A percentile compares a stretch with the other conserved stretches of the same genome.
These are phyloP conservation scores for Prunella himalayana DNA, from an alignment of 2,113 vertebrate genomes.

Conservation along the genomic window DNA sequence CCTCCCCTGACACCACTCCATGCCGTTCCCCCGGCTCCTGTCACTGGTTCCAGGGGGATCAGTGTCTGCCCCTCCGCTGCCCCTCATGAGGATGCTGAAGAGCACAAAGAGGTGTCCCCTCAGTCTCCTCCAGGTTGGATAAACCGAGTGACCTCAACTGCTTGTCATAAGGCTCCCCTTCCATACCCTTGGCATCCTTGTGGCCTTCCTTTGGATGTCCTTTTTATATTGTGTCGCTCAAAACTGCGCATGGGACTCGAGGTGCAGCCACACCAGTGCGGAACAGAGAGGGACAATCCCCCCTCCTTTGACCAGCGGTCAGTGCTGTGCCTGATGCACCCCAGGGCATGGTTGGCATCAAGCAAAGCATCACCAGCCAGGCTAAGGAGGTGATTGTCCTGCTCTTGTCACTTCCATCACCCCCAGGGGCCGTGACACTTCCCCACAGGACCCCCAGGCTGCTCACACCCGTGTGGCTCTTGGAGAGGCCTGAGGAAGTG, in stretches of 20 bases:
- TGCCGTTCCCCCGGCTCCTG: background rate
- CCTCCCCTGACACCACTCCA: too few species aligned
- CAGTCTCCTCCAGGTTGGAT: background rate
- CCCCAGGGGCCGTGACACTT: background rate
- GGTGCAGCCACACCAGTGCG: rapidly evolving
- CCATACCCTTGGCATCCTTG: too few species aligned
- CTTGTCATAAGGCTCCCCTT: background rate
- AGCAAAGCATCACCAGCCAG: background rate
- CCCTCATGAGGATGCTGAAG: background rate
- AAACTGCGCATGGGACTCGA: background rate
- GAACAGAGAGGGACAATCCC: background rate
- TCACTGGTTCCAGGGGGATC: background rate
- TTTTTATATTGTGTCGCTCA: background rate
- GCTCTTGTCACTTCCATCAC: background rate
- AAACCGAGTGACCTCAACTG: background rate
- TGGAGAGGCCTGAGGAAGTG: background rate
- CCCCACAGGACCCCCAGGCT: background rate
- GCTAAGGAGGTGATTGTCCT: background rate
- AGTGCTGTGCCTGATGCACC: background rate
- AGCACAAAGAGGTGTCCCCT: background rate
- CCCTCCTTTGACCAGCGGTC: background rate
- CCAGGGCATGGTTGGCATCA: background rate
- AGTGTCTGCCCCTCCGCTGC: background rate
- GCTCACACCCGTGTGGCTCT: background rate
- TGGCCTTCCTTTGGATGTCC: background rate